Evolutionary conservation across 2,888 invertebrate species (phyloP).

Genomic region (Phyllotreta cruciferae): DNA sequence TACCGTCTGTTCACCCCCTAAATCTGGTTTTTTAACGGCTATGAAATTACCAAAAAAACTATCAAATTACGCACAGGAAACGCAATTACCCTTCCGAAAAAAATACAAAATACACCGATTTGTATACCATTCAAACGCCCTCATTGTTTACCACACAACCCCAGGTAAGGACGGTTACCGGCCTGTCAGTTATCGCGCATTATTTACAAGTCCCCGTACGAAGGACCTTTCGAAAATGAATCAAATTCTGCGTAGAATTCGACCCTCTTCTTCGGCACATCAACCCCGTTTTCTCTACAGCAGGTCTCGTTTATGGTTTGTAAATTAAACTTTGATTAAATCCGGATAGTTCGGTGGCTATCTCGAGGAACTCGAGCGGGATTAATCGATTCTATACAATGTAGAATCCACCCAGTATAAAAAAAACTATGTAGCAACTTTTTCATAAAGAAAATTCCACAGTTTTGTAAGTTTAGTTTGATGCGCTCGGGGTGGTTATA

Average conservation of each 20-base stretch:
- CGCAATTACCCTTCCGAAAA: neutral
- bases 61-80: constrained; percentile 17
- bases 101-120: constrained; percentile 24
- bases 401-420: no score
- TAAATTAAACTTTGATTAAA: constrained; percentile 29
- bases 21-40: constrained; percentile 1
- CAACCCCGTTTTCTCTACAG: neutral
- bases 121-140: constrained; percentile 9
- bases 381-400: neutral
- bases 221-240: constrained; percentile 5
- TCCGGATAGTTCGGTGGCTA: constrained; percentile 27
- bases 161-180: constrained; percentile 25
- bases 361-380: constrained; percentile 4
- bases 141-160: constrained; percentile 10
- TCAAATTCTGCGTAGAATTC: no score
- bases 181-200: constrained; percentile 22
- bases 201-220: constrained; percentile 13
- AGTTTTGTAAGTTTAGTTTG: constrained; percentile 15
- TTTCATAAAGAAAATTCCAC: no score
- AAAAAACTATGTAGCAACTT: no score
- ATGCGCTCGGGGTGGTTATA: constrained; percentile 23
- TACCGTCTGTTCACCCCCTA: neutral
- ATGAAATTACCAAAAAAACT: constrained; percentile 13
- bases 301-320: constrained; percentile 22
- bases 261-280: no score